These are phyloP conservation scores for Tokudaia tokunoshimensis DNA, from an alignment of 2,797 vertebrate genomes.

Conservation along the genomic window DNA sequence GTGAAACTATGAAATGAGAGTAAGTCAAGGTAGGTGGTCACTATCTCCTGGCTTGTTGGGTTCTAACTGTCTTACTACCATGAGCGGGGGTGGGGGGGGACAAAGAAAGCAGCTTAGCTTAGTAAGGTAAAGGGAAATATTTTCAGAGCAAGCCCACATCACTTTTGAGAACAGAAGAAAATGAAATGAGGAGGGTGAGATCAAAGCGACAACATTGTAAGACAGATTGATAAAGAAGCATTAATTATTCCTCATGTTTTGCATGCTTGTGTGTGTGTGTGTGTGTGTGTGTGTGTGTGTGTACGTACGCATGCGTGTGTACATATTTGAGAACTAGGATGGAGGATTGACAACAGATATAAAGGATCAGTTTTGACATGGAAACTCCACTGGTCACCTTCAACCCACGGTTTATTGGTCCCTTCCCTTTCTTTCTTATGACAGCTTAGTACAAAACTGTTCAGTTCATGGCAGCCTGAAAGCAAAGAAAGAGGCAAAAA, in stretches of 20 bases:
- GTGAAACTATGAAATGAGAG: conserved; percentile 46
- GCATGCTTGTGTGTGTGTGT: background rate
- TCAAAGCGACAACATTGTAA: conserved; percentile 23
- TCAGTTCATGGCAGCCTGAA: background rate
- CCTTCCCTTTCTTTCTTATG: background rate
- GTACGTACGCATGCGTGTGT: background rate
- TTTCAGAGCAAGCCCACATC: background rate
- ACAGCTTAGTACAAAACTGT: background rate
- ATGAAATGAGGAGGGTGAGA: conserved; percentile 39
- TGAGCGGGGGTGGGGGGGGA: background rate
- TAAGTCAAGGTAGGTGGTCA: background rate
- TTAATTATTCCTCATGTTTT: conserved; percentile 22
- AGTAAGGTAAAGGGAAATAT: background rate
- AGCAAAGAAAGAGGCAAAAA: background rate
- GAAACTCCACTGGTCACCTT: conserved; percentile 15
- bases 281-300: background rate
- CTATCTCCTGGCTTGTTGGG: background rate
- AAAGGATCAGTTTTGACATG: conserved; percentile 17
- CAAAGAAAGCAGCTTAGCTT: conserved; percentile 2
- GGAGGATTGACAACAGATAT: background rate
- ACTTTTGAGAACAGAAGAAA: conserved; percentile 8
- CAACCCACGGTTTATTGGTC: background rate
- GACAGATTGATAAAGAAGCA: conserved; percentile 28
- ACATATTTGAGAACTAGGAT: background rate
- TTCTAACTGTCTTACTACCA: conserved; percentile 11